A percentile compares a stretch with the other conserved stretches of the same genome.
Conservation (phyloP, 2,113 vertebrate genomes). For the Passer montanus region DNA sequence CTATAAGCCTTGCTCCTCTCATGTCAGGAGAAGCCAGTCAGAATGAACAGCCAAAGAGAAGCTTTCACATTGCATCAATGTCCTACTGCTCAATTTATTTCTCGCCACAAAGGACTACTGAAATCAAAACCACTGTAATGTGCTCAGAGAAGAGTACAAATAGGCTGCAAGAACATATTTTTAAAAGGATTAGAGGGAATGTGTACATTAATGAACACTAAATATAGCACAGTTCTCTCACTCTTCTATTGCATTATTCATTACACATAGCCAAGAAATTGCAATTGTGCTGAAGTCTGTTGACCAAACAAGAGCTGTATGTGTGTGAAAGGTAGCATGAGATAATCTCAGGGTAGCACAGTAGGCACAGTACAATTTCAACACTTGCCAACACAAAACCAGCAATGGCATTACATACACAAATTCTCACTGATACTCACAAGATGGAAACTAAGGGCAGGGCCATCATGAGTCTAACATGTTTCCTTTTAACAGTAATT, state of each 20-base stretch:
- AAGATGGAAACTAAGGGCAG: not conserved
- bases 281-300: not conserved
- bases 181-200: conserved; percentile 15
- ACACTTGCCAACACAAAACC: not conserved
- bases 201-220: conserved; percentile 24
- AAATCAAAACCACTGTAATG: conserved; percentile 2
- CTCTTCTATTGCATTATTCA: conserved; percentile 41
- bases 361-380: not conserved
- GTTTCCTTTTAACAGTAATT: not conserved
- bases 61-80: not conserved
- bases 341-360: not conserved
- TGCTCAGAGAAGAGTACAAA: conserved; percentile 8
- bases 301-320: not conserved
- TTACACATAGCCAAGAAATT: not conserved
- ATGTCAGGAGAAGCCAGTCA: not conserved
- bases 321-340: not conserved
- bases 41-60: not conserved
- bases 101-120: conserved; percentile 14
- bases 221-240: conserved; percentile 19
- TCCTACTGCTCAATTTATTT: conserved; percentile 4
- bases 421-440: not conserved
- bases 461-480: not conserved
- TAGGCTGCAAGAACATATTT: not conserved
- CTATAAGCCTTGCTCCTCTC: not conserved
- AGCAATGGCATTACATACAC: not conserved